These are phyloP conservation scores for Microplitis mediator DNA, from an alignment of 1,140 invertebrate species.

Conservation along the genomic window DNA sequence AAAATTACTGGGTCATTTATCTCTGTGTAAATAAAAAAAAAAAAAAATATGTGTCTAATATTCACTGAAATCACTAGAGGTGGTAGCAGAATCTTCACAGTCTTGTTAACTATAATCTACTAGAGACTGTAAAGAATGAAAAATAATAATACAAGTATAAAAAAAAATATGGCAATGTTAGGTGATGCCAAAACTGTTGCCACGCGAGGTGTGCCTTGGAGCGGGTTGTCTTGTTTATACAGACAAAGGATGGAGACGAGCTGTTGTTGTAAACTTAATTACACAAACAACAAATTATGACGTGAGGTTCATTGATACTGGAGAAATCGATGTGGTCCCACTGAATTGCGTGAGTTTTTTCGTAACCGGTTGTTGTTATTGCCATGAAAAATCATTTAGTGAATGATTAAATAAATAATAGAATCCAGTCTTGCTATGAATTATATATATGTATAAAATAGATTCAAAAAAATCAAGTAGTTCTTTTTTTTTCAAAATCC, in stretches of 20 bases:
- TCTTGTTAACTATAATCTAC: no score
- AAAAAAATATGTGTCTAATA: no score
- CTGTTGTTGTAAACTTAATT: conserved; percentile 48
- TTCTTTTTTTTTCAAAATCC: no score
- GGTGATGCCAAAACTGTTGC: conserved; percentile 55
- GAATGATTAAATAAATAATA: background rate
- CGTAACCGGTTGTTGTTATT: conserved; percentile 27
- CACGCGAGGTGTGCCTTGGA: conserved; percentile 49
- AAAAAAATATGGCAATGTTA: conserved; percentile 49
- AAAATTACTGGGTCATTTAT: no score
- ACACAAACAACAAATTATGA: conserved; percentile 40
- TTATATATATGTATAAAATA: no score
- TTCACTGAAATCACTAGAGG: no score
- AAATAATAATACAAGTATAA: conserved; percentile 32
- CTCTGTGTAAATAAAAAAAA: background rate
- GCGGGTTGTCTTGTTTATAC: conserved; percentile 56
- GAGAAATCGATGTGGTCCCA: conserved; percentile 55
- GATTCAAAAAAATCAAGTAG: no score
- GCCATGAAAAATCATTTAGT: conserved; percentile 23
- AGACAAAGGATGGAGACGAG: conserved; percentile 53
- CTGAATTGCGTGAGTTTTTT: conserved; percentile 55
- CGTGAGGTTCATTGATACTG: conserved; percentile 65
- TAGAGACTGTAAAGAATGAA: background rate
- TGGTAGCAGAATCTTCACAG: background rate
- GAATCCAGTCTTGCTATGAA: no score